These are phyloP conservation scores for Malurus elegans DNA, from an alignment of 2,113 vertebrate species.

Conservation along the genomic window DNA sequence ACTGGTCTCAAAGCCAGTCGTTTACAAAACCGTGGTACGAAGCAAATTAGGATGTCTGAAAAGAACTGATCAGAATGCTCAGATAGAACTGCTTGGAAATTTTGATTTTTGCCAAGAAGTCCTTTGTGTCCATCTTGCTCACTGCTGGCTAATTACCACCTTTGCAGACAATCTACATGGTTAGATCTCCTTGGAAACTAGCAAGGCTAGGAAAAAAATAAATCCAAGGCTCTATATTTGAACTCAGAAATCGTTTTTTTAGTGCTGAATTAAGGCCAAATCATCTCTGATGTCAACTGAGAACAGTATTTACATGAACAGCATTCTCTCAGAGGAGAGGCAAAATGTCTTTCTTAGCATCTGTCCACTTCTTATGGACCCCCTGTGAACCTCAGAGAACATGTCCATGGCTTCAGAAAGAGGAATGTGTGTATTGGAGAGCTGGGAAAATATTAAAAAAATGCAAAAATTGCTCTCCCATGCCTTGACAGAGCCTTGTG, in stretches of 20 bases:
- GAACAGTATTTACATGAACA: not conserved
- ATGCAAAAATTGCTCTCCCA: not conserved
- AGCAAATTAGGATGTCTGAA: not conserved
- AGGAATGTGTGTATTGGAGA: not conserved
- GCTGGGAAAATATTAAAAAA: not conserved
- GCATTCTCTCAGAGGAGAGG: not conserved
- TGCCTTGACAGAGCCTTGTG: not conserved
- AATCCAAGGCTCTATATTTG: not conserved
- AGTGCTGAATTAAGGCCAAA: not conserved
- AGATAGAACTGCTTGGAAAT: not conserved
- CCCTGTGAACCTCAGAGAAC: not conserved
- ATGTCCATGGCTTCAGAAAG: not conserved
- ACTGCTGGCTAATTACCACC: conserved; percentile 43
- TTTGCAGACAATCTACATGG: conserved; percentile 41
- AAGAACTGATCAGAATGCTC: not conserved
- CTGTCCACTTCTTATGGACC: not conserved
- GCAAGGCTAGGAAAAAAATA: not conserved
- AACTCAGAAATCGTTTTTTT: not conserved
- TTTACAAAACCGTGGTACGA: not conserved
- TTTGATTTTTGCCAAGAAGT: conserved; percentile 21
- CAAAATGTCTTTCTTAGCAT: not conserved
- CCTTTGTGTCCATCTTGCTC: conserved; percentile 48
- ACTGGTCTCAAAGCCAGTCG: not conserved
- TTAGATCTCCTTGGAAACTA: conserved; percentile 59
- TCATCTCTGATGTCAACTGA: not conserved